These are phyloP conservation scores for Lophotriccus pileatus DNA, from an alignment of 2,797 vertebrate genomes.

Conservation along the genomic window DNA sequence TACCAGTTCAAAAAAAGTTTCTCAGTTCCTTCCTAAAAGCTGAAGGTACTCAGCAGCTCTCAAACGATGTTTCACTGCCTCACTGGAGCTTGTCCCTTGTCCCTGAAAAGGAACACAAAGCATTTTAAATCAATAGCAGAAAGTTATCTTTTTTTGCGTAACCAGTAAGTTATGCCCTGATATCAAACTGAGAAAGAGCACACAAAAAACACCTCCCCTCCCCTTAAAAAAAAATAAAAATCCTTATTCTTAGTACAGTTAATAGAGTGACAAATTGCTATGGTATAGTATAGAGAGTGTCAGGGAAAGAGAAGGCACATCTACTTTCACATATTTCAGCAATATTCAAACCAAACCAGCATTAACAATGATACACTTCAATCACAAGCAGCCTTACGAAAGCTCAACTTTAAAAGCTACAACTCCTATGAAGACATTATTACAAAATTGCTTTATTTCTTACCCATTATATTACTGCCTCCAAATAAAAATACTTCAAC, in stretches of 20 bases:
- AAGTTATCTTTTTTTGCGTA: background rate
- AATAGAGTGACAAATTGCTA: background rate
- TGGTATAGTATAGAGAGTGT: background rate
- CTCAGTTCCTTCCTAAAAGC: background rate
- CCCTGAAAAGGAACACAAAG: background rate
- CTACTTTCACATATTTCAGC: background rate
- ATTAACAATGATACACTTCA: background rate
- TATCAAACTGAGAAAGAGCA: background rate
- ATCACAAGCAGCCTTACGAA: background rate
- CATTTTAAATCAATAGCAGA: background rate
- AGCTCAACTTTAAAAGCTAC: constrained; percentile 11
- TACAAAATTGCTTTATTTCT: background rate
- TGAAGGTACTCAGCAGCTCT: background rate
- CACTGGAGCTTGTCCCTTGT: background rate
- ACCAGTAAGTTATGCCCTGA: background rate
- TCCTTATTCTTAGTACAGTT: background rate
- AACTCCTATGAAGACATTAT: background rate
- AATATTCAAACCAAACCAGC: constrained; percentile 19
- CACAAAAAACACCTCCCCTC: background rate
- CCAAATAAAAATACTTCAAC: background rate
- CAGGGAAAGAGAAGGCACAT: background rate
- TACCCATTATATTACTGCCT: background rate
- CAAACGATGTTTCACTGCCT: background rate
- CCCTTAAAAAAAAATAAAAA: background rate
- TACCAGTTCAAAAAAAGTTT: background rate